Conservation (phyloP, 2,888 invertebrate genomes). For the Ecliptopera silaceata region DNA sequence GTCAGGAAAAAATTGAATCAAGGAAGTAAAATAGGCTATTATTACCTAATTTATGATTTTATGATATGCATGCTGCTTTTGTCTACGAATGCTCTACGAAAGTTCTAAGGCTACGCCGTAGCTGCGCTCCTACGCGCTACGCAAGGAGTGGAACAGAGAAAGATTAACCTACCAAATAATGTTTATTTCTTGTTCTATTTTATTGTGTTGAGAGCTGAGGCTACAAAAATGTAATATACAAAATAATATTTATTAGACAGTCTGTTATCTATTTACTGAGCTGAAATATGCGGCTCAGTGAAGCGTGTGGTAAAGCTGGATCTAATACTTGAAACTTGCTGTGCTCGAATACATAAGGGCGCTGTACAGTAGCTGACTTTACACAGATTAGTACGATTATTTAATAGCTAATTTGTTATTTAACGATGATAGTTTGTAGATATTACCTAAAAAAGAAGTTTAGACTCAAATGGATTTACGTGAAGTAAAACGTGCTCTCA, state of each 20-base stretch:
- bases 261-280: constrained; percentile 10
- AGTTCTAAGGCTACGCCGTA: too few species aligned
- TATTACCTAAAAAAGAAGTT: too few species aligned
- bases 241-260: constrained; percentile 3
- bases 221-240: background rate
- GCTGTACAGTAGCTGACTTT: constrained; percentile 1
- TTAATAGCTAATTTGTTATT: too few species aligned
- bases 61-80: too few species aligned
- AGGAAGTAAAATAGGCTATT: too few species aligned
- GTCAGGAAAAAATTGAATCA: too few species aligned
- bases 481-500: too few species aligned
- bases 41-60: too few species aligned
- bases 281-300: constrained; percentile 14
- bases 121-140: background rate
- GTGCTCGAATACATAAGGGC: background rate
- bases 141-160: background rate
- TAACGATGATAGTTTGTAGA: too few species aligned
- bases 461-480: too few species aligned
- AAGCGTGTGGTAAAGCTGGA: constrained; percentile 4
- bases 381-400: background rate
- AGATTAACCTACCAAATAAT: background rate
- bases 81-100: too few species aligned
- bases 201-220: background rate
- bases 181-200: background rate
- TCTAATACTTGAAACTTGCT: constrained; percentile 5